Conservation (phyloP, 2,797 vertebrate genomes). For the Coranthus polyacanthus region DNA sequence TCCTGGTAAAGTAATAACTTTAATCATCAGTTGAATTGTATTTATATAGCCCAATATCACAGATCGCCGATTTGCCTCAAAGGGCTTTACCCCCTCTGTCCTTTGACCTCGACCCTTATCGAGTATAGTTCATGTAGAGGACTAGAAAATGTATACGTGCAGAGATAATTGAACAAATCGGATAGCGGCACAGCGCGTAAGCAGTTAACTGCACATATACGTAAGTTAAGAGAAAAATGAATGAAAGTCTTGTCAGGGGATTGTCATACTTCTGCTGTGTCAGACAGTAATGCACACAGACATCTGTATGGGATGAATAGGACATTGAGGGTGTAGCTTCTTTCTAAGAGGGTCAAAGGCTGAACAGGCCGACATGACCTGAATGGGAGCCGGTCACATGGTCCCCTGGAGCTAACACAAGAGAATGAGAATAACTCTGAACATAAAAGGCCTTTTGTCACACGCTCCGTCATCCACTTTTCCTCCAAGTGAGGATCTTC, state of each 20-base stretch:
- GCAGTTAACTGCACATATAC: neutral
- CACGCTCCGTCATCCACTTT: slow-evolving; percentile 61
- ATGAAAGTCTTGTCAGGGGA: slow-evolving; percentile 28
- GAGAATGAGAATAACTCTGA: slow-evolving; percentile 59
- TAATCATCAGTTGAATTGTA: too few species aligned
- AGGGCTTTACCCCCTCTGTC: too few species aligned
- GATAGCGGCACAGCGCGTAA: neutral
- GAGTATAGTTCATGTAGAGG: too few species aligned
- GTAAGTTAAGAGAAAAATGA: slow-evolving; percentile 14
- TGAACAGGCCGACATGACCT: slow-evolving; percentile 77
- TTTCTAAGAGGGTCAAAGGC: slow-evolving; percentile 69
- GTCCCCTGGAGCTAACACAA: slow-evolving; percentile 74
- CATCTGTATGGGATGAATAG: slow-evolving; percentile 66
- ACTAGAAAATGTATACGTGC: neutral
- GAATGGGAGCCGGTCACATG: slow-evolving; percentile 81
- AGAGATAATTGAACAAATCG: slow-evolving; percentile 7
- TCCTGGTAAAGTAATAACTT: too few species aligned
- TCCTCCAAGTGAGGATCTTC: slow-evolving; percentile 48
- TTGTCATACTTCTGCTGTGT: slow-evolving; percentile 47
- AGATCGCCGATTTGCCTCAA: too few species aligned
- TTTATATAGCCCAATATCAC: too few species aligned
- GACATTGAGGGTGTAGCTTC: slow-evolving; percentile 55
- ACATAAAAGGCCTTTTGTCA: slow-evolving; percentile 81
- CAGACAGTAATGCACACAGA: slow-evolving; percentile 49
- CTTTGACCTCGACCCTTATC: too few species aligned